Base-by-base conservation (phyloP, 2,113 vertebrate genomes). In the Verasper variegatus region DNA sequence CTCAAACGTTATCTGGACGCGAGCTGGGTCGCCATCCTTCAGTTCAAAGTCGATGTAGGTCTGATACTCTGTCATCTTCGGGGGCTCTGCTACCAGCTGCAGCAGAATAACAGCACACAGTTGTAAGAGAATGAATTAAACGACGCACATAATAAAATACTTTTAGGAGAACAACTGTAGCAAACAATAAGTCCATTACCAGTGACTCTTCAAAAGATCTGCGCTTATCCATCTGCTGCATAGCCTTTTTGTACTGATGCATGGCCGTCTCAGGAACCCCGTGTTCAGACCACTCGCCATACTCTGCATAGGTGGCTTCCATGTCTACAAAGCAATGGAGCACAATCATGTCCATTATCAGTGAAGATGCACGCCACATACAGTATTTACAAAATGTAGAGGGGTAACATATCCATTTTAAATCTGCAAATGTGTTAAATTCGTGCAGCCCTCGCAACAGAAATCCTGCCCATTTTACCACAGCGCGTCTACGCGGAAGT, bases 11-110 rank as follows among this genome's bases (percentile, higher is more conserved):
- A 97, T 86, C 93, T 98, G 98, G 72, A 99, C 92, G 4, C 98
- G 95, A 49, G 97, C 95, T 2, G 98, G 98, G 81, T 99, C 97
- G 0, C 97, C 97, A 4, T 94, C 93, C 86, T 98, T 98, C 78
- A 96, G 91, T 78, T 99, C 98, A 74, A 96, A 98, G 74, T 97
- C 96, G 1, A 99, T 96, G 90, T 98, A 98, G 2, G 94, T 85
- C 89, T 99, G 98, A 76, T 99, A 99, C 74, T 99, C 98, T 0
- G 95, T 93, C 75, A 98, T 90, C 80, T 97, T 97, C 0, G 98
- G 98, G 0, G 97, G 92, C 79, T 99, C 97, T 15, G 98, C 96
- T 54, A 95, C 88, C 86, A 99, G 81, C 98, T 99, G 79, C 14
- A 49, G 74, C 0, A 80, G 84, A 59, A 71, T 15, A 66, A 81